Evolutionary conservation across 2,797 vertebrate genomes (phyloP).

Genomic region (Eleutherodactylus coqui): DNA sequence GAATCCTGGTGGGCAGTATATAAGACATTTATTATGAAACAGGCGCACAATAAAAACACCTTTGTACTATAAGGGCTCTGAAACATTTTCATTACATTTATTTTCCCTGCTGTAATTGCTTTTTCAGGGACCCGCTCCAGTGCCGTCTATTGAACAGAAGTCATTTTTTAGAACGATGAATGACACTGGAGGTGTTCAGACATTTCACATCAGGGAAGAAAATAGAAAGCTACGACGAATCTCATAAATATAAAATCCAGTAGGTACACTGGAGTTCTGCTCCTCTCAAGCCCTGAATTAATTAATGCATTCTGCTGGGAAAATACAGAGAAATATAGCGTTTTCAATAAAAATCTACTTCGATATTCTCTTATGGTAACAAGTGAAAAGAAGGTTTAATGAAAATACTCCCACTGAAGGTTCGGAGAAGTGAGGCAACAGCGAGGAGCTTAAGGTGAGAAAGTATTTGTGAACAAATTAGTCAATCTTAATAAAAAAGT

Average conservation of each 20-base stretch:
- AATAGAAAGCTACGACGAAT: conserved; percentile 17
- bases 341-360: conserved; percentile 36
- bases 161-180: conserved; percentile 5
- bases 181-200: conserved; percentile 15
- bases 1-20: background rate
- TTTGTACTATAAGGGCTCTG: conserved; percentile 16
- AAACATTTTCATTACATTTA: conserved; percentile 38
- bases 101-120: conserved; percentile 19
- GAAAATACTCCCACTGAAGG: background rate
- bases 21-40: conserved; percentile 13
- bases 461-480: background rate
- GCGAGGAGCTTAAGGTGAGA: background rate
- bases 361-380: background rate
- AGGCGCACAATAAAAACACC: conserved; percentile 19
- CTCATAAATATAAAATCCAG: conserved; percentile 37
- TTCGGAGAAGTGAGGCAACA: background rate
- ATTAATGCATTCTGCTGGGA: conserved; percentile 42
- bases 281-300: conserved; percentile 23
- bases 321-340: background rate
- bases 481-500: background rate
- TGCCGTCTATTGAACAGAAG: conserved; percentile 29
- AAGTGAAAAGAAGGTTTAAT: background rate
- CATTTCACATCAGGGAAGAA: conserved; percentile 28
- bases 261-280: background rate
- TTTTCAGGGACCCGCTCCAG: conserved; percentile 24